phyloP scores from a whole-genome alignment of 2,888 invertebrate species.

The Pandemis corylana region DNA sequence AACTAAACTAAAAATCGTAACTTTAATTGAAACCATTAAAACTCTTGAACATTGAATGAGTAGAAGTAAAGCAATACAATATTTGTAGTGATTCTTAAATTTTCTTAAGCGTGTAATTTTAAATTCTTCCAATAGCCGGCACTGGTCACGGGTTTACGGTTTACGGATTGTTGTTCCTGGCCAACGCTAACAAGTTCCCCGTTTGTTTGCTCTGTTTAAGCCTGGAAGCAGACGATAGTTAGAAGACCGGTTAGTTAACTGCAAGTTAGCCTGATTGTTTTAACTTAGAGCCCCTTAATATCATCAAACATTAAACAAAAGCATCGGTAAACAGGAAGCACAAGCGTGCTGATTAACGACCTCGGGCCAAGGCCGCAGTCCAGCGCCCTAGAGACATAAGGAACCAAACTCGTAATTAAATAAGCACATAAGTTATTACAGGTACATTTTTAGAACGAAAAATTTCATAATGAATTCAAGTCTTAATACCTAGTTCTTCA shows the following conservation, averaged over 20 bases:
- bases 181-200: slow-evolving; percentile 16
- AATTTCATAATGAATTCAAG: not conserved
- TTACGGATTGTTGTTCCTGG: not conserved
- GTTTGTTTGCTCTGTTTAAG: slow-evolving; percentile 12
- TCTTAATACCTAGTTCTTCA: not conserved
- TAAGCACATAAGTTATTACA: slow-evolving; percentile 1
- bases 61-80: slow-evolving; percentile 1
- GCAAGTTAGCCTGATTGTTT: slow-evolving; percentile 18
- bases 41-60: not conserved
- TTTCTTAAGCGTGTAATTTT: slow-evolving; percentile 14
- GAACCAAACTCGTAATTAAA: slow-evolving; percentile 17
- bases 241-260: slow-evolving; percentile 20
- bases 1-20: no score
- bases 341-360: slow-evolving; percentile 11
- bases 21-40: no score
- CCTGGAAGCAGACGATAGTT: slow-evolving; percentile 19
- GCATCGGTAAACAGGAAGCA: slow-evolving; percentile 9
- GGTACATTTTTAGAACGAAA: slow-evolving; percentile 3
- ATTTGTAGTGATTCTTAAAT: slow-evolving; percentile 8
- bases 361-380: not conserved
- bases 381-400: not conserved
- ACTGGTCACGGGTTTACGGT: no score
- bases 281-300: slow-evolving; percentile 12
- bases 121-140: not conserved
- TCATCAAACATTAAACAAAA: slow-evolving; percentile 5